These are phyloP conservation scores for Euwallacea fornicatus DNA, from an alignment of 1,140 invertebrate species.

Conservation along the genomic window DNA sequence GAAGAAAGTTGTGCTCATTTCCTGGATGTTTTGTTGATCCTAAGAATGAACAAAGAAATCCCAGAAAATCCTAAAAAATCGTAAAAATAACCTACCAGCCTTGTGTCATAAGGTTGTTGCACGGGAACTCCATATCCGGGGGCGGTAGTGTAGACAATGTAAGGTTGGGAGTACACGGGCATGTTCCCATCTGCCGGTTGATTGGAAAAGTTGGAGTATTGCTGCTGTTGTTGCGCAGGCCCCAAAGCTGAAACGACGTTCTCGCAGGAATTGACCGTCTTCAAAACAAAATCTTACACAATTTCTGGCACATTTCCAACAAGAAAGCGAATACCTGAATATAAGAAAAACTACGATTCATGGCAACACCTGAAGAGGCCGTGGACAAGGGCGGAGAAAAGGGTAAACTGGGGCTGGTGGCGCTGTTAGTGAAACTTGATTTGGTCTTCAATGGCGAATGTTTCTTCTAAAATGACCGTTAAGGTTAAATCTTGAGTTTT, in stretches of 20 bases:
- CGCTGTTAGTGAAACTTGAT: constrained; percentile 46
- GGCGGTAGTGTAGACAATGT: constrained; percentile 48
- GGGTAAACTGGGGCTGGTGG: constrained; percentile 52
- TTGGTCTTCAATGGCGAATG: constrained; percentile 45
- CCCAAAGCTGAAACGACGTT: constrained; percentile 14
- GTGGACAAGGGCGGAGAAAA: constrained; percentile 38
- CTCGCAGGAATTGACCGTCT: constrained; percentile 30
- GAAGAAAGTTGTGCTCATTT: constrained; percentile 41
- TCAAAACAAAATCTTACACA: neutral
- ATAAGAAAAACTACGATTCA: constrained; percentile 31
- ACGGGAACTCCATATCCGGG: constrained; percentile 43
- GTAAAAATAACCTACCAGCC: constrained; percentile 44
- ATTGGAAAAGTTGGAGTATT: neutral
- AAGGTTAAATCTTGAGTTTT: constrained; percentile 23
- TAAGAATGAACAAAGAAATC: neutral
- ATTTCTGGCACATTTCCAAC: neutral
- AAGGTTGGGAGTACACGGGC: constrained; percentile 47
- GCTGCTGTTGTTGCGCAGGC: constrained; percentile 6
- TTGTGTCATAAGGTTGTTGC: constrained; percentile 46
- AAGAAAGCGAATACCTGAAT: constrained; percentile 17
- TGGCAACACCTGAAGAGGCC: constrained; percentile 20
- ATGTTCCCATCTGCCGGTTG: constrained; percentile 29
- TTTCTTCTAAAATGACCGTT: constrained; percentile 30
- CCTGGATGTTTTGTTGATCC: constrained; percentile 37
- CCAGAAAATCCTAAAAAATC: neutral